These are phyloP conservation scores for Lasioglossum leucozonium DNA, from an alignment of 2,888 invertebrate genomes.

Conservation along the genomic window DNA sequence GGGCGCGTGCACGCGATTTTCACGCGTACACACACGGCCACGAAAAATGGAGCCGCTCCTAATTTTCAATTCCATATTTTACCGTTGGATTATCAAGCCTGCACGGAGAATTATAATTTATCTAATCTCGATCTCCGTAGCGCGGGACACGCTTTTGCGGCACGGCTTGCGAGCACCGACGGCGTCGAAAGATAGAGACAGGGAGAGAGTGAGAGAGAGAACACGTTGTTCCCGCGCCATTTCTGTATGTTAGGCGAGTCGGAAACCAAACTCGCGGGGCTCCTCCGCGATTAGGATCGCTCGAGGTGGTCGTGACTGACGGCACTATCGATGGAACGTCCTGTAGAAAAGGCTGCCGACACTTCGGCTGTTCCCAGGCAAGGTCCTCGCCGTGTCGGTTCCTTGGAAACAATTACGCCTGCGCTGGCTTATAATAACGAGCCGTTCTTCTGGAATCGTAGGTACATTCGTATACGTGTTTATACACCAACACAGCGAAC, in stretches of 20 bases:
- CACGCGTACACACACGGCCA: constrained; percentile 19
- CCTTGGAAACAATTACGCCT: constrained; percentile 82
- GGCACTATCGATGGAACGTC: constrained; percentile 76
- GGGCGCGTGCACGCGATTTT: constrained; percentile 47
- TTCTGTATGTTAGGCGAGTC: not conserved
- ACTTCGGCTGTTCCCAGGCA: constrained; percentile 80
- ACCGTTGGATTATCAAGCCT: constrained; percentile 35
- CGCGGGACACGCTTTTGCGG: constrained; percentile 29
- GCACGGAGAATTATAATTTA: constrained; percentile 40
- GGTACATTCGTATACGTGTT: constrained; percentile 57
- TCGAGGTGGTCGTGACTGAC: constrained; percentile 73
- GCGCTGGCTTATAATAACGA: constrained; percentile 79
- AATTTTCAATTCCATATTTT: constrained; percentile 57
- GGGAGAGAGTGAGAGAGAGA: too few relatives aligned
- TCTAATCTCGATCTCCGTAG: constrained; percentile 61
- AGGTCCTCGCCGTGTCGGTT: constrained; percentile 79
- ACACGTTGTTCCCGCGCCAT: constrained; percentile 6
- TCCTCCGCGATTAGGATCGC: constrained; percentile 61
- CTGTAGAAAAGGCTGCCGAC: constrained; percentile 74
- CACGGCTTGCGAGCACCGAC: constrained; percentile 8
- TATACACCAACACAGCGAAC: constrained; percentile 22
- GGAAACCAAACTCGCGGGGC: constrained; percentile 41
- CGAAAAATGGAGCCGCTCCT: constrained; percentile 23
- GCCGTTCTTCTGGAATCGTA: constrained; percentile 74
- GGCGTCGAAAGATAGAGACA: too few relatives aligned